phyloP scores from a whole-genome alignment of 2,113 vertebrate species.

The Tretioscincus oriximinensis region DNA sequence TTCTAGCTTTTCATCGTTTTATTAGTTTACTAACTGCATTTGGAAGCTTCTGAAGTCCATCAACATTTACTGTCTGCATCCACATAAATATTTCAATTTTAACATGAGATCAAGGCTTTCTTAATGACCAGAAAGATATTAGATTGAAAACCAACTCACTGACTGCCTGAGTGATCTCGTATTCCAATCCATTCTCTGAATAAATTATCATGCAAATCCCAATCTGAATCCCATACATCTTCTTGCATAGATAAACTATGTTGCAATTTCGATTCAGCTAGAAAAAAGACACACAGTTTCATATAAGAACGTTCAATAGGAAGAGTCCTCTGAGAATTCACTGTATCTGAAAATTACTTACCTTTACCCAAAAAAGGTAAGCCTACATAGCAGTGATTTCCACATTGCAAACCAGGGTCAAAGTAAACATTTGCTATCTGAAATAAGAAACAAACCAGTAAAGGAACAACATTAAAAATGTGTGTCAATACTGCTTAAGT shows the following conservation, averaged over 20 bases:
- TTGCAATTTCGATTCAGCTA: conserved; percentile 85
- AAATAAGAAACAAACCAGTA: conserved; percentile 47
- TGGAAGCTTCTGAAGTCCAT: background rate
- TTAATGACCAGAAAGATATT: conserved; percentile 3
- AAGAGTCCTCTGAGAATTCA: background rate
- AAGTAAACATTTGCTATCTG: conserved; percentile 99
- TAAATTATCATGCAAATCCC: conserved; percentile 89
- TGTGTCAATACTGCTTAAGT: background rate
- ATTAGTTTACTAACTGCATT: background rate
- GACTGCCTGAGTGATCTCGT: conserved; percentile 80
- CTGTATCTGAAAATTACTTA: conserved; percentile 73
- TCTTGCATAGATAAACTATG: conserved; percentile 87
- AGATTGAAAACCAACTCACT: conserved; percentile 70
- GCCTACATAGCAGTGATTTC: conserved; percentile 93
- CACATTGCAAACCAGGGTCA: conserved; percentile 92
- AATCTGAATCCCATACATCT: conserved; percentile 90
- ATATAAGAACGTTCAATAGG: conserved; percentile 15
- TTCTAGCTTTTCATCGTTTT: background rate
- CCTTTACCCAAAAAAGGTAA: conserved; percentile 94
- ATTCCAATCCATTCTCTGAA: conserved; percentile 88
- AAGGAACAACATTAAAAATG: conserved; percentile 27
- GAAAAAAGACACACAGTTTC: conserved; percentile 15
- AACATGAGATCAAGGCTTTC: background rate
- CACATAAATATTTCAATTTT: background rate
- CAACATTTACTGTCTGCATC: background rate